Conservation (phyloP, 2,797 vertebrate species). For the Microcaecilia unicolor region DNA sequence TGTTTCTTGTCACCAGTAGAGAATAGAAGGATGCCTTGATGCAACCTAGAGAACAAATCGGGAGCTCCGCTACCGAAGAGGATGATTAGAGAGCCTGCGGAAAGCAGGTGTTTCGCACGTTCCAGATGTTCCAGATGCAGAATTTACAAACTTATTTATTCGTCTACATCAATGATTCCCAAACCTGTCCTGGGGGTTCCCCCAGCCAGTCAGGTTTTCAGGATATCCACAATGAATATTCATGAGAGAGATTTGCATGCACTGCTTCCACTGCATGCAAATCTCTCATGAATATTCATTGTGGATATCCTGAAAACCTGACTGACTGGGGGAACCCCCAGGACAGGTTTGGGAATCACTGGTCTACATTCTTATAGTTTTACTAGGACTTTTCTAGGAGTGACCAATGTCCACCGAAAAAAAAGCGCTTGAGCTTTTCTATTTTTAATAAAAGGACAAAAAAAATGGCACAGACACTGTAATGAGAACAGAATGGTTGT, state of each 20-base stretch:
- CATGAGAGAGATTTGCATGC: too few relatives aligned
- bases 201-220: too few relatives aligned
- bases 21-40: slow-evolving; percentile 44
- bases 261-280: too few relatives aligned
- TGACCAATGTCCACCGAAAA: too few relatives aligned
- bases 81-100: slow-evolving; percentile 19
- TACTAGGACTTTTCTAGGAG: slow-evolving; percentile 26
- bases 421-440: slow-evolving; percentile 24
- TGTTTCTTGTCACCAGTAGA: slow-evolving; percentile 34
- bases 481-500: slow-evolving; percentile 22
- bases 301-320: too few relatives aligned
- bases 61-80: slow-evolving; percentile 11
- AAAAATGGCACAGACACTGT: slow-evolving; percentile 3
- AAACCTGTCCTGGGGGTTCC: too few relatives aligned
- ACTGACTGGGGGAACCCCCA: too few relatives aligned
- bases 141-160: slow-evolving; percentile 35
- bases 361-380: slow-evolving; percentile 18
- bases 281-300: too few relatives aligned
- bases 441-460: slow-evolving; percentile 4
- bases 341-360: too few relatives aligned
- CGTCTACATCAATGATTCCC: too few relatives aligned
- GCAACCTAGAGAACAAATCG: slow-evolving; percentile 36
- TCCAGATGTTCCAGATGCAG: slow-evolving; percentile 32
- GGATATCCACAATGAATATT: too few relatives aligned
- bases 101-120: slow-evolving; percentile 26